Evolutionary conservation across 2,888 invertebrate species (phyloP), one percentile per base, ranked within the genome.

Genomic region (Minunthozetes semirufus): DNA sequence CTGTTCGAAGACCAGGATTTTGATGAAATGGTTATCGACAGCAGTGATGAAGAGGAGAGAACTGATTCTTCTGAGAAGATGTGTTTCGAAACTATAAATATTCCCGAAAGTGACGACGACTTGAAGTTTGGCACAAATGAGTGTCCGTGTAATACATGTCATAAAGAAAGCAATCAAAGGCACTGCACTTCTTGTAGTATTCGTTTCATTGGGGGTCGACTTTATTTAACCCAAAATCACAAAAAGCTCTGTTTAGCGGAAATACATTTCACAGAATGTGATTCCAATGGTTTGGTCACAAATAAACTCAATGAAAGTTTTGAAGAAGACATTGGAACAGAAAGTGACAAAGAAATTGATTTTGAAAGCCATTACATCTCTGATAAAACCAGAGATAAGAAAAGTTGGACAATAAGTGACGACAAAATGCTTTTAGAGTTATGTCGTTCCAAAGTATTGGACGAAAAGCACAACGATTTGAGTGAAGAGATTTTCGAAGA

Each of bases 61-160:
- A 22, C 27, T 11, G 75, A 56, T 1, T 48, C 6, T 19, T 19
- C 15, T 29, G 70, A 42, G 15, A 66, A 74, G 17, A 42, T 29
- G 1, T 42, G 33, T 72, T 53, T 74, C 27, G 76, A 76, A 66
- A 74, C 63, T 19, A 50, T 74, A 53, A 29, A 33, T 19, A 42
- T 76, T 50, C 74, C 74, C 38, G 38, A 74, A 17, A 74, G 25
- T 56, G 27, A 56, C 22, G 72, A 72, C 3, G 76, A 76, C 17
- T 9, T 42, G 9, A 74, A 74, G 56, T 76, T 74, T 46, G 74
- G 76, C 9, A 76, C 76, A 9, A 76, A 70, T 48, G 74, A 74
- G 42, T 76, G 76, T 66, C 76, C 76, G 25, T 76, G 76, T 27
- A 74, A 27, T 2, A n/a, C 46, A 22, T 76, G 76, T 71, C 76